phyloP scores from a whole-genome alignment of 2,113 vertebrate species.

The Syrmaticus mikado region DNA sequence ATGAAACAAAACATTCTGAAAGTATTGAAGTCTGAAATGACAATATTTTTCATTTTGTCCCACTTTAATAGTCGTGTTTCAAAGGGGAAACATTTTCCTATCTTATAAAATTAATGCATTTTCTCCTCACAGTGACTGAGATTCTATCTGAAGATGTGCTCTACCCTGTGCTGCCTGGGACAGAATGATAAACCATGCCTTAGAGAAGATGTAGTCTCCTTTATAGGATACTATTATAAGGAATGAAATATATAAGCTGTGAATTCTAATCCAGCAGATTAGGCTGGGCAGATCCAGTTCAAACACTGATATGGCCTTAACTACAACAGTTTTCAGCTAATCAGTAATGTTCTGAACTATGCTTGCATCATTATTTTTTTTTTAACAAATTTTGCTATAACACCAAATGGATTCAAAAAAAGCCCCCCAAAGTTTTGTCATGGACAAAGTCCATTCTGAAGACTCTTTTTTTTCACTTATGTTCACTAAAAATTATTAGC shows the following conservation, averaged over 20 bases:
- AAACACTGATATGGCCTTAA: fast-evolving
- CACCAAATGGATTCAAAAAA: not conserved
- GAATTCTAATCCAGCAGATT: not conserved
- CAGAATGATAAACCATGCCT: not conserved
- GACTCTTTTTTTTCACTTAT: not conserved
- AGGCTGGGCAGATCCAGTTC: not conserved
- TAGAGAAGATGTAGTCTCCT: not conserved
- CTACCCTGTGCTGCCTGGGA: not conserved
- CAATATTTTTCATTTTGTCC: not conserved
- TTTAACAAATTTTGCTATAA: not conserved
- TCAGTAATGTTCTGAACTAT: not conserved
- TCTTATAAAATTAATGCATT: not conserved
- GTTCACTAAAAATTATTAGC: not conserved
- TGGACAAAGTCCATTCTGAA: not conserved
- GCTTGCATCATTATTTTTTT: not conserved
- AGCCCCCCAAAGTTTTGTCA: not conserved
- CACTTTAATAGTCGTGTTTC: not conserved
- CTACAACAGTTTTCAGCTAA: not conserved
- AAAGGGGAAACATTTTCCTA: not conserved
- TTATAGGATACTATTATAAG: not conserved
- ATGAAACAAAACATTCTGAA: slow-evolving; percentile 21
- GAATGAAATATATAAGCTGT: not conserved
- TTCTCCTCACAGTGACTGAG: not conserved
- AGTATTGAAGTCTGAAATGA: not conserved
- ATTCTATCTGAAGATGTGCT: not conserved